These are phyloP conservation scores for Parus major DNA, from an alignment of 2,113 vertebrate species.

Conservation along the genomic window DNA sequence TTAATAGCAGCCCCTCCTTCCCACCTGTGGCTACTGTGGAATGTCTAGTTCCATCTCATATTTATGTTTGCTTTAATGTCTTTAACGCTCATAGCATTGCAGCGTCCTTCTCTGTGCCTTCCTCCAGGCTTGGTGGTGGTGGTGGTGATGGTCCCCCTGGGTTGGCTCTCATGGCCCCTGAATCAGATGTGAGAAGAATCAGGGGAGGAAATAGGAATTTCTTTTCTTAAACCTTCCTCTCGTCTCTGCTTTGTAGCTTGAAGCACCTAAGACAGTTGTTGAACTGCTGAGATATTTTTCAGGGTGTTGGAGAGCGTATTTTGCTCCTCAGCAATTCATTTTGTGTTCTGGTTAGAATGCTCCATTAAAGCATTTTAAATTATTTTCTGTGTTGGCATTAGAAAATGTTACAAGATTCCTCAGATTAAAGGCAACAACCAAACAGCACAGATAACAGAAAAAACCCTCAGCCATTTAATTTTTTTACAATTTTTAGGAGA, in stretches of 20 bases:
- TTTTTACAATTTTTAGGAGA: neutral
- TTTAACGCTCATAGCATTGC: neutral
- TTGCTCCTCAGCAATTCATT: neutral
- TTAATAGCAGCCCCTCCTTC: neutral
- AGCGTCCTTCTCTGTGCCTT: neutral
- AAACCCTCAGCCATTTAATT: neutral
- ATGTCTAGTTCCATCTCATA: neutral
- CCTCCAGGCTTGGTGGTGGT: neutral
- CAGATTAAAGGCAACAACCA: neutral
- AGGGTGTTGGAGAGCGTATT: neutral
- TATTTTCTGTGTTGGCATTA: neutral
- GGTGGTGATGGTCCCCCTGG: neutral
- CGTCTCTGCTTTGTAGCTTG: neutral
- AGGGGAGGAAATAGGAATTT: neutral
- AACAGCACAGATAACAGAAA: neutral
- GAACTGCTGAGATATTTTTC: neutral
- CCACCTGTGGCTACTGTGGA: neutral
- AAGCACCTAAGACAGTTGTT: neutral
- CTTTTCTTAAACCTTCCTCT: neutral
- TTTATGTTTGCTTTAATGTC: neutral
- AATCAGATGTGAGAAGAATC: neutral
- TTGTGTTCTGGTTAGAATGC: neutral
- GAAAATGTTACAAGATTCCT: neutral
- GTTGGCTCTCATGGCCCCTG: neutral
- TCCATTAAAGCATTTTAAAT: neutral